A percentile compares a stretch with the other conserved stretches of the same genome.
phyloP scores from a whole-genome alignment of 2,113 vertebrate genomes.

The Recurvirostra avosetta region DNA sequence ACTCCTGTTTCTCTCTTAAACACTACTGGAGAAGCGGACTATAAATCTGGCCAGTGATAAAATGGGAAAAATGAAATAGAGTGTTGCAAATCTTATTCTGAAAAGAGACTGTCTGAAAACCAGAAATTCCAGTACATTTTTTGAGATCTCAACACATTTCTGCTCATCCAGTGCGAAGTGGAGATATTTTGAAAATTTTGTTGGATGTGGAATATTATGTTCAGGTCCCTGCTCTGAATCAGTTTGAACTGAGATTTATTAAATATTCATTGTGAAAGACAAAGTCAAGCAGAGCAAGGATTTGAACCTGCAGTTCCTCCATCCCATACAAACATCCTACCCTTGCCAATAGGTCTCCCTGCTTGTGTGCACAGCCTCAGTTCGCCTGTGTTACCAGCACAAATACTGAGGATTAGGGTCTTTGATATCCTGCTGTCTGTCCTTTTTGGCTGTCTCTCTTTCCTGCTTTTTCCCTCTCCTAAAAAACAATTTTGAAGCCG shows the following conservation, averaged over 20 bases:
- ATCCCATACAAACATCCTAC: neutral
- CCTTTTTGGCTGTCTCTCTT: neutral
- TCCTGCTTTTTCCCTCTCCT: neutral
- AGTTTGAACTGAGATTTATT: neutral
- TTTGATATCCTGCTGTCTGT: neutral
- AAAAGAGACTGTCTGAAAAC: neutral
- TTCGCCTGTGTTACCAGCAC: neutral
- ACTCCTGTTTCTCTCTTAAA: neutral
- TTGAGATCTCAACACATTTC: neutral
- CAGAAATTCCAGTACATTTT: neutral
- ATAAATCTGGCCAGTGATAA: neutral
- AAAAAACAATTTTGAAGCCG: constrained; percentile 44
- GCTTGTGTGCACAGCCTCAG: neutral
- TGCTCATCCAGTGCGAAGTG: neutral
- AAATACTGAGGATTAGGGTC: neutral
- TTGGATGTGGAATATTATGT: neutral
- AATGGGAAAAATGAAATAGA: neutral
- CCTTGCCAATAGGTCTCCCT: neutral
- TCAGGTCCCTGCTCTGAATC: neutral
- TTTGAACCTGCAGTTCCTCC: neutral
- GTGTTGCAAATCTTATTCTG: neutral
- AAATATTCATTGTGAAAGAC: neutral
- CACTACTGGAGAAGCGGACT: neutral
- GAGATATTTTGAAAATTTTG: neutral
- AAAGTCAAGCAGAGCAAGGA: neutral